Evolutionary conservation across 2,888 invertebrate species (phyloP).

Genomic region (Tinea trinotella): DNA sequence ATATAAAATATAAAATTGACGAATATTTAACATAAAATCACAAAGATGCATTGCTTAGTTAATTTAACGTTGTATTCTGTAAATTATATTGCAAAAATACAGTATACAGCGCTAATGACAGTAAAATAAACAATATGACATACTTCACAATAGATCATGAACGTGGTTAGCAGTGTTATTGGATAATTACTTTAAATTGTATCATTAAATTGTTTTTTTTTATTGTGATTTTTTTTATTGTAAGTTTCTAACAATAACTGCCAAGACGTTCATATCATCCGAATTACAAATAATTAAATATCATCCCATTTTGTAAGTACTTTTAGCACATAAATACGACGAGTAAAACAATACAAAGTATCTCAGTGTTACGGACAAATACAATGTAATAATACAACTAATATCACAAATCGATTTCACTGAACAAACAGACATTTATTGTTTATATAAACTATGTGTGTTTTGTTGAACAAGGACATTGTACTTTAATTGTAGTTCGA

Average conservation of each 20-base stretch:
- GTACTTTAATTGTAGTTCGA: no score
- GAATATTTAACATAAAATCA: no score
- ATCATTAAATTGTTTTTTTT: no score
- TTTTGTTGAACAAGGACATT: no score
- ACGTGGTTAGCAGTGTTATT: no score
- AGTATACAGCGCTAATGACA: not conserved
- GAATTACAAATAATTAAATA: no score
- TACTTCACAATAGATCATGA: no score
- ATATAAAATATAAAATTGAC: no score
- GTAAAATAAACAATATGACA: not conserved
- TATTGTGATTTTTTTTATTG: no score
- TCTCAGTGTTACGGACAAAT: not conserved
- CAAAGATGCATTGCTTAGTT: slow-evolving; percentile 5
- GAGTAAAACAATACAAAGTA: not conserved
- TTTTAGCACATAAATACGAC: not conserved
- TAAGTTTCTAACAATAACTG: not conserved
- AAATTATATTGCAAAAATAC: not conserved
- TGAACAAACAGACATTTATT: not conserved
- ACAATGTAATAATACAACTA: not conserved
- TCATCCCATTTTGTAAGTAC: not conserved
- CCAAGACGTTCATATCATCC: no score
- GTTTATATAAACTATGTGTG: no score
- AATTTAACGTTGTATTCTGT: not conserved
- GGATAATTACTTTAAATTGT: no score
- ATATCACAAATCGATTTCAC: not conserved